Conservation (phyloP, 2,797 vertebrate genomes). For the Danio kyathit region DNA sequence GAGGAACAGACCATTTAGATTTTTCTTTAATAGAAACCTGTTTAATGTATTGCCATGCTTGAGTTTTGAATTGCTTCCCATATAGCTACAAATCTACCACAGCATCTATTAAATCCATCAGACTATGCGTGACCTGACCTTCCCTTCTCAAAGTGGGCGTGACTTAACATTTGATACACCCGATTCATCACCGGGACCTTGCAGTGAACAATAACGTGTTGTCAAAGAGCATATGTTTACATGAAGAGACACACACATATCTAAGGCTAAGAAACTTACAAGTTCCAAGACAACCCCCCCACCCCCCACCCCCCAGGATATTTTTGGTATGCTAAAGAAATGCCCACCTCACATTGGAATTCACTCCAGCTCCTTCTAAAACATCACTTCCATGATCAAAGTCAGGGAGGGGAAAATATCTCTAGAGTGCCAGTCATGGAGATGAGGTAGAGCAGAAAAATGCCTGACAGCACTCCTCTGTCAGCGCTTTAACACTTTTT, state of each 20-base stretch:
- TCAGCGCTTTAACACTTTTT: constrained; percentile 80
- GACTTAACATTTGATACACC: neutral
- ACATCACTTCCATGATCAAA: constrained; percentile 48
- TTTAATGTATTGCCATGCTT: neutral
- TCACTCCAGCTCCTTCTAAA: constrained; percentile 24
- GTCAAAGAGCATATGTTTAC: neutral
- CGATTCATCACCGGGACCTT: neutral
- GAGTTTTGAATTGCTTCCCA: neutral
- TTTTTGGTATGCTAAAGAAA: constrained; percentile 22
- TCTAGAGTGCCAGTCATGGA: constrained; percentile 45
- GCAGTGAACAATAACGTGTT: neutral
- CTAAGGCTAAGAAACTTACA: neutral
- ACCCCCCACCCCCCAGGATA: neutral
- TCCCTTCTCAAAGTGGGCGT: neutral
- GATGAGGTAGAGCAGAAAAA: constrained; percentile 43
- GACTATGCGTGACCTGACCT: constrained; percentile 14
- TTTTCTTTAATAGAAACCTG: neutral
- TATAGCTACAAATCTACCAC: neutral
- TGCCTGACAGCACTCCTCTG: constrained; percentile 65
- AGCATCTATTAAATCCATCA: constrained; percentile 25
- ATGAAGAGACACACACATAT: neutral
- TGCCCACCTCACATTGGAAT: constrained; percentile 30
- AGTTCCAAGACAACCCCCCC: neutral
- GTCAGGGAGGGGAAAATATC: constrained; percentile 30
- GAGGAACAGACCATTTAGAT: neutral